phyloP scores from a whole-genome alignment of 2,888 invertebrate genomes.

The Drosophila cognata region DNA sequence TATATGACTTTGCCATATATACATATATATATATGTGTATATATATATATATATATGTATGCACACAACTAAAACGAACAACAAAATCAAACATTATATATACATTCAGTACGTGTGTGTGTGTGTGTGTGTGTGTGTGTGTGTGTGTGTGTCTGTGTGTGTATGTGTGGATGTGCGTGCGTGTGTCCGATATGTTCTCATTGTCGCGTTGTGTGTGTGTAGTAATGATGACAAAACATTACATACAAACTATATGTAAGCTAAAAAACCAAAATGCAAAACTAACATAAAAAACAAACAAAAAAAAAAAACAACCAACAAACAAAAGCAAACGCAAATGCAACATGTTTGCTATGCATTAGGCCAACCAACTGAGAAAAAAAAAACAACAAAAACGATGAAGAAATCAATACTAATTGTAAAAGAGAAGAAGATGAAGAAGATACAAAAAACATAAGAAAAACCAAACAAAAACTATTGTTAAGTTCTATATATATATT shows the following conservation, averaged over 20 bases:
- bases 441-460: conserved; percentile 23
- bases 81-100: conserved; percentile 9
- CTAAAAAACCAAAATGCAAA: conserved; percentile 54
- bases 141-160: background rate
- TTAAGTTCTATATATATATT: conserved; percentile 71
- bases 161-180: conserved; percentile 7
- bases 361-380: conserved; percentile 55
- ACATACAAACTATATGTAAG: conserved; percentile 70
- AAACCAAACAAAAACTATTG: conserved; percentile 52
- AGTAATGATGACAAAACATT: conserved; percentile 15
- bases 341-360: conserved; percentile 43
- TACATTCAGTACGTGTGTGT: conserved; percentile 10
- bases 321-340: conserved; percentile 28
- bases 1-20: conserved; percentile 77
- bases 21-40: conserved; percentile 24
- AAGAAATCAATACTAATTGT: conserved; percentile 30
- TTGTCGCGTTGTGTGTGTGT: conserved; percentile 52
- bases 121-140: background rate
- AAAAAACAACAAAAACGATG: conserved; percentile 23
- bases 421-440: conserved; percentile 19
- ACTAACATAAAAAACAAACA: conserved; percentile 13
- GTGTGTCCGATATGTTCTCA: conserved; percentile 34
- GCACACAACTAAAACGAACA: conserved; percentile 15
- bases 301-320: conserved; percentile 10
- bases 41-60: conserved; percentile 19